Conservation (phyloP, 2,888 invertebrate genomes). For the Tipula vernalis region DNA sequence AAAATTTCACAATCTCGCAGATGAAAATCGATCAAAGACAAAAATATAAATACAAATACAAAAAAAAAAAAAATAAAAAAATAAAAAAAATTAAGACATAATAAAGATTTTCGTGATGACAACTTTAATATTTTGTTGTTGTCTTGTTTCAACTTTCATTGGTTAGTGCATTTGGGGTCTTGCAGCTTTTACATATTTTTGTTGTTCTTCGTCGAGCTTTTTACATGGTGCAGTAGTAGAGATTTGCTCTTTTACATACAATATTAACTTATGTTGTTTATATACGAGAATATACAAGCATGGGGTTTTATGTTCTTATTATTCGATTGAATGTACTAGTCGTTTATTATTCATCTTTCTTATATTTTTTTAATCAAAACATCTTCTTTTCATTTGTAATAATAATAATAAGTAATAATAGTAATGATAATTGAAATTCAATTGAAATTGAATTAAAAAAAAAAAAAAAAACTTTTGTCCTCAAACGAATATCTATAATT, state of each 20-base stretch:
- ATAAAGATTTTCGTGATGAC: constrained; percentile 4
- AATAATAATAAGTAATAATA: neutral
- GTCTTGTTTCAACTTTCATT: neutral
- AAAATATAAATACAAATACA: neutral
- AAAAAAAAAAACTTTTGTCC: neutral
- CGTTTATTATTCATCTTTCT: neutral
- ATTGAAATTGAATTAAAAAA: neutral
- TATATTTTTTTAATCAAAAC: neutral
- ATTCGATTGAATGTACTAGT: neutral
- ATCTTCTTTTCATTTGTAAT: neutral
- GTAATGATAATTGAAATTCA: neutral
- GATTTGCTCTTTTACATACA: neutral
- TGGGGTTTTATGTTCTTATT: neutral
- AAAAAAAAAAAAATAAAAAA: neutral
- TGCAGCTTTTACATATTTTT: neutral
- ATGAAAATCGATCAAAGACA: constrained; percentile 8
- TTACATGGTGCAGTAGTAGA: neutral
- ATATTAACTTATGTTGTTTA: neutral
- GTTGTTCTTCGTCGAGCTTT: neutral
- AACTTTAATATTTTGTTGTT: neutral
- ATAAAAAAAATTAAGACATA: constrained; percentile 7
- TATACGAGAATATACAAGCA: neutral
- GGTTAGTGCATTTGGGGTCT: neutral
- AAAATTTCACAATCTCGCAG: neutral
- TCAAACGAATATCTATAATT: neutral